Conservation (phyloP, 2,888 invertebrate genomes). For the Ormyrus thymus region DNA sequence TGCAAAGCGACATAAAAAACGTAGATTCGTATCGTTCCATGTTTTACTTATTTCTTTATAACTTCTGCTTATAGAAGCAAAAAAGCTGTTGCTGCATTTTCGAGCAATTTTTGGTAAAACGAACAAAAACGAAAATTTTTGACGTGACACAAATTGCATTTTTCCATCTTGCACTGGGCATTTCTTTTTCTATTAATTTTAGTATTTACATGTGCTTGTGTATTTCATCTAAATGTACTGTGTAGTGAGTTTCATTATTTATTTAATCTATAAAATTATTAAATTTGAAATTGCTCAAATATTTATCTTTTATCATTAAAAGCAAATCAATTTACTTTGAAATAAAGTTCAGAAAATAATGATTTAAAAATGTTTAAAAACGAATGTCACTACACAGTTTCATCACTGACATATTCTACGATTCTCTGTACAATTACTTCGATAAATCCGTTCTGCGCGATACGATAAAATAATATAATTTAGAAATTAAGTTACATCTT, state of each 20-base stretch:
- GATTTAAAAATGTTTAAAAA: no score
- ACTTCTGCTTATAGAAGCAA: conserved; percentile 11
- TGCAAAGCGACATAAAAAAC: conserved; percentile 35
- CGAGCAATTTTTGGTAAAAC: not conserved
- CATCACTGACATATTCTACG: conserved; percentile 15
- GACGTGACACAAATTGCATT: not conserved
- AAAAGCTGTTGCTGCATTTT: conserved; percentile 1
- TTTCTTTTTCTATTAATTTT: conserved; percentile 32
- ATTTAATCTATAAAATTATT: no score
- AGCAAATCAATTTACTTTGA: no score
- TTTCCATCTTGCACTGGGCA: conserved; percentile 3
- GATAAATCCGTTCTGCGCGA: conserved; percentile 29
- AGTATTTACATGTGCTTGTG: conserved; percentile 35
- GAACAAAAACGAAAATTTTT: conserved; percentile 4
- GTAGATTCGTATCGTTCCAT: conserved; percentile 18
- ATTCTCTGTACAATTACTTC: conserved; percentile 11
- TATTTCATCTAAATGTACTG: conserved; percentile 20
- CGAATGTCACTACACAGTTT: conserved; percentile 39
- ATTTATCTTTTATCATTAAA: no score
- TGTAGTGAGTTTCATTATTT: conserved; percentile 19
- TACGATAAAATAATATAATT: conserved; percentile 15
- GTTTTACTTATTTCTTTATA: conserved; percentile 19
- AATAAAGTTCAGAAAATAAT: no score
- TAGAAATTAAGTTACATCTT: conserved; percentile 70
- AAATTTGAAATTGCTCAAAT: no score